These are phyloP conservation scores for Drosophila obscura DNA, from an alignment of 1,140 invertebrate species.

Conservation along the genomic window DNA sequence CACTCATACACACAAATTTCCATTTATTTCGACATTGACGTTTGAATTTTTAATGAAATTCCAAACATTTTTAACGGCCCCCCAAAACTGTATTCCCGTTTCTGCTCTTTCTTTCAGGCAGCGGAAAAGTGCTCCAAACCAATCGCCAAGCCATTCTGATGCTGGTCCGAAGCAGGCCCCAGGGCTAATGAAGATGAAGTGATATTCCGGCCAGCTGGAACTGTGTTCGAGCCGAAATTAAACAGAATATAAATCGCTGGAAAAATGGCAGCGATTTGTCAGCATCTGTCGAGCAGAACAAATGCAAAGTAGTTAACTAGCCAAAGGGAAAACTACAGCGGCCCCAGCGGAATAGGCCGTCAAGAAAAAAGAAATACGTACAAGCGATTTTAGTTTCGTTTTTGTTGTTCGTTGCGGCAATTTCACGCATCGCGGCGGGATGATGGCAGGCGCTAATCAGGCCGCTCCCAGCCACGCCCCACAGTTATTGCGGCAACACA, in stretches of 20 bases:
- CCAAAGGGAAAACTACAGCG: conserved; percentile 24
- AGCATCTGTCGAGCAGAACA: conserved; percentile 71
- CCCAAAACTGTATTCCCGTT: conserved; percentile 49
- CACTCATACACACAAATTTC: conserved; percentile 57
- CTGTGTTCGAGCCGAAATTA: conserved; percentile 64
- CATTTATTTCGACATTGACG: conserved; percentile 80
- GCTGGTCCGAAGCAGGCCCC: background rate
- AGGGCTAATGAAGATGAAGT: conserved; percentile 78
- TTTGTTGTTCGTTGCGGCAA: conserved; percentile 46
- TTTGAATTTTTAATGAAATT: conserved; percentile 83
- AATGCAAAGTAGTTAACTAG: conserved; percentile 72
- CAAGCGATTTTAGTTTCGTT: conserved; percentile 42
- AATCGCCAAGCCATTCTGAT: background rate
- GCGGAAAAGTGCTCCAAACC: conserved; percentile 35
- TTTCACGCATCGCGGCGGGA: conserved; percentile 76
- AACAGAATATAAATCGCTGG: conserved; percentile 80
- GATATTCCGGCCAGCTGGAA: conserved; percentile 51
- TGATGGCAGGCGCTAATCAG: conserved; percentile 76
- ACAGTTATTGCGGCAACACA: conserved; percentile 45
- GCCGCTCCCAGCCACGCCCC: conserved; percentile 68
- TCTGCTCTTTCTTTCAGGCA: conserved; percentile 43
- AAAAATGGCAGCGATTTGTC: conserved; percentile 79
- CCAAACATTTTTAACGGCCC: conserved; percentile 79
- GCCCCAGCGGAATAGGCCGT: conserved; percentile 1
- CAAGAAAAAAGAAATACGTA: background rate